A percentile compares a stretch with the other conserved stretches of the same genome.
Evolutionary conservation across 1,140 invertebrate genomes (phyloP).

Genomic region (Zaprionus africanus): DNA sequence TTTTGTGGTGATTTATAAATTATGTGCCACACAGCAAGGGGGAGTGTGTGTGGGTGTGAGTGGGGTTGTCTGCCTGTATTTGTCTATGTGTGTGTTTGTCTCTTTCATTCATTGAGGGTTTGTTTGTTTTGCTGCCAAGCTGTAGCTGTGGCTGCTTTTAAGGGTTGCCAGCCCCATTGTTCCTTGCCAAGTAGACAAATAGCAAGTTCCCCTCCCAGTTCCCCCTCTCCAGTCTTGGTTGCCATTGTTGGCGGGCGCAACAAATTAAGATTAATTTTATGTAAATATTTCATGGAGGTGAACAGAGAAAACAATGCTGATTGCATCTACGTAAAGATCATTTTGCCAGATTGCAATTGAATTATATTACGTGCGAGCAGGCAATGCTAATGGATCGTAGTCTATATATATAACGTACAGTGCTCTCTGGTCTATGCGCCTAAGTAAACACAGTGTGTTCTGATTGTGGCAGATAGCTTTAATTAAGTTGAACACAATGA

Average conservation of each 20-base stretch:
- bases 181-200: constrained; percentile 18
- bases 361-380: constrained; percentile 48
- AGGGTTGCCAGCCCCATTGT: constrained; percentile 44
- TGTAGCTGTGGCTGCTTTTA: constrained; percentile 30
- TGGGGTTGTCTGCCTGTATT: not conserved
- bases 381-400: constrained; percentile 26
- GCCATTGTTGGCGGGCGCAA: constrained; percentile 25
- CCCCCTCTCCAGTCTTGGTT: not conserved
- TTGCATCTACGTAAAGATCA: constrained; percentile 33
- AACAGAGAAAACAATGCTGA: constrained; percentile 33
- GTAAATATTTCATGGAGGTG: constrained; percentile 51
- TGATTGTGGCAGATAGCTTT: not conserved
- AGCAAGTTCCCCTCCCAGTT: not conserved
- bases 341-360: constrained; percentile 44
- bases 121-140: constrained; percentile 26
- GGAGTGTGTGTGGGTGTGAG: constrained; percentile 1
- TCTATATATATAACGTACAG: not conserved
- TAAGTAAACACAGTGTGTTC: not conserved
- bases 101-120: not conserved
- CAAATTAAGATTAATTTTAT: constrained; percentile 61
- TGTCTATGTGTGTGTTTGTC: constrained; percentile 9
- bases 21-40: constrained; percentile 31
- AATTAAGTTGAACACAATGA: not conserved
- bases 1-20: constrained; percentile 67
- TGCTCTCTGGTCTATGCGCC: not conserved